phyloP scores from a whole-genome alignment of 2,888 invertebrate species.

The Melinaea marsaeus region DNA sequence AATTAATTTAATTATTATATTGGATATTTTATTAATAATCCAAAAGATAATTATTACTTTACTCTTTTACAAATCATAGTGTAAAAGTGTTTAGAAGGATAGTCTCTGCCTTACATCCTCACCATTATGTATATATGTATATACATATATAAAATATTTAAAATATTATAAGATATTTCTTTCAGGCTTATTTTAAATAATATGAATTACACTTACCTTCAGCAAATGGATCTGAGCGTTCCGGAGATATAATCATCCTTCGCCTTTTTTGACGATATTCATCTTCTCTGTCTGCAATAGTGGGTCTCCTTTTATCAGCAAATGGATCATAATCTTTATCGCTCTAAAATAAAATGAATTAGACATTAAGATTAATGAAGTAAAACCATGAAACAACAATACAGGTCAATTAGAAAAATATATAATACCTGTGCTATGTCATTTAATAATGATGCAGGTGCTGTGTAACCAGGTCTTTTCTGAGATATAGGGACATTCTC shows the following conservation, averaged over 20 bases:
- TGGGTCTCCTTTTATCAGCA: slow-evolving; percentile 92
- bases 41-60: no score
- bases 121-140: no score
- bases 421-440: slow-evolving; percentile 88
- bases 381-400: neutral
- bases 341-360: slow-evolving; percentile 74
- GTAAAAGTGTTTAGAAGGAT: no score
- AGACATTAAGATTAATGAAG: neutral
- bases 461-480: slow-evolving; percentile 88
- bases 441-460: slow-evolving; percentile 92
- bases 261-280: slow-evolving; percentile 95
- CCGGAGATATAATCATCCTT: slow-evolving; percentile 96
- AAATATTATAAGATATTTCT: neutral
- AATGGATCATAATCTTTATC: slow-evolving; percentile 97
- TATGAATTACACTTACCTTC: slow-evolving; percentile 85
- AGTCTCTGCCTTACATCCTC: no score
- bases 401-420: slow-evolving; percentile 7
- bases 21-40: no score
- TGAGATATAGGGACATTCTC: slow-evolving; percentile 85
- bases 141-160: neutral
- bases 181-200: slow-evolving; percentile 6
- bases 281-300: slow-evolving; percentile 97
- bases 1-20: no score
- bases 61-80: no score
- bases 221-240: slow-evolving; percentile 97